Percentiles rank a stretch among this genome's conserved stretches.
phyloP scores from a whole-genome alignment of 2,888 invertebrate species.

The Drosophila lutescens region DNA sequence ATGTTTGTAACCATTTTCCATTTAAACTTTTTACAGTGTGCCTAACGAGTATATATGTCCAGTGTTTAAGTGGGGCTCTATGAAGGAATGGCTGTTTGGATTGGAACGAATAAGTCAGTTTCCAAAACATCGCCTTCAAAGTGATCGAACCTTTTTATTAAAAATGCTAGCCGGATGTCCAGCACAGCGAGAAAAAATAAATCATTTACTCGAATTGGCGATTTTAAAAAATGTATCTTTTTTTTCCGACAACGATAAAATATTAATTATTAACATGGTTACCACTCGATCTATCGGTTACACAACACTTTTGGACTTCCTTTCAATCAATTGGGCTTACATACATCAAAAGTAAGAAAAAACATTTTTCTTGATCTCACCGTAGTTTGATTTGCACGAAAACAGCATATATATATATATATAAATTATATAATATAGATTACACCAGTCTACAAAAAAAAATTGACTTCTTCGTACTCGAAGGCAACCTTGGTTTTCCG shows the following conservation, averaged over 20 bases:
- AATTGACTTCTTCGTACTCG: no score
- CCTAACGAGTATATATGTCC: slow-evolving; percentile 91
- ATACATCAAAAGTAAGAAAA: slow-evolving; percentile 88
- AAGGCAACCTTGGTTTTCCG: no score
- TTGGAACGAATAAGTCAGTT: slow-evolving; percentile 91
- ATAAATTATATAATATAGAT: no score
- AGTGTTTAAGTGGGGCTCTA: slow-evolving; percentile 92
- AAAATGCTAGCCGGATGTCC: slow-evolving; percentile 93
- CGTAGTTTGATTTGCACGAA: no score
- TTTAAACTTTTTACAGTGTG: slow-evolving; percentile 85
- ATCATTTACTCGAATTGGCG: slow-evolving; percentile 88
- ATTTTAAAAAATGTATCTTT: slow-evolving; percentile 89
- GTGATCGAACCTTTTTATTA: slow-evolving; percentile 90
- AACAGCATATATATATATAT: no score
- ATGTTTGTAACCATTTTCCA: no score
- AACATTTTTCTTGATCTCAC: no score
- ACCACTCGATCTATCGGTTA: slow-evolving; percentile 90
- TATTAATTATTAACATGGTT: slow-evolving; percentile 90
- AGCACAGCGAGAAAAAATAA: slow-evolving; percentile 89
- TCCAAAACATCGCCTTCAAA: slow-evolving; percentile 88
- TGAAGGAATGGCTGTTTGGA: slow-evolving; percentile 93
- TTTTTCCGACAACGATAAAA: slow-evolving; percentile 91
- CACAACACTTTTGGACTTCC: slow-evolving; percentile 89
- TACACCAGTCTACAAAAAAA: no score
- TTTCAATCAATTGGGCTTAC: slow-evolving; percentile 89